Evolutionary conservation across 2,113 vertebrate species (phyloP).

Genomic region (Panthera leo): DNA sequence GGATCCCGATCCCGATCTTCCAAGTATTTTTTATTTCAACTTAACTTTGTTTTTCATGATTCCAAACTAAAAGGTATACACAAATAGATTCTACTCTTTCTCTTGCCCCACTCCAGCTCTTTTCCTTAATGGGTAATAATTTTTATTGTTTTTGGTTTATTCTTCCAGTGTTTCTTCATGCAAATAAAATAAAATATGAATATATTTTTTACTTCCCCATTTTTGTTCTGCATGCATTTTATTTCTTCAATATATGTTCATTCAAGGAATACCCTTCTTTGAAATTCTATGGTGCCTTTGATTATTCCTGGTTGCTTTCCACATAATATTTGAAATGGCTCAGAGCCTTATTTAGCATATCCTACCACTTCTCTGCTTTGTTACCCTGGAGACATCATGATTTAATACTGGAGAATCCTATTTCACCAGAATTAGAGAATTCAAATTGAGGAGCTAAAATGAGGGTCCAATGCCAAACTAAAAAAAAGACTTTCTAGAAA

Average conservation of each 20-base stretch:
- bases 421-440: conserved; percentile 29
- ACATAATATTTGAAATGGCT: conserved; percentile 35
- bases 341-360: conserved; percentile 25
- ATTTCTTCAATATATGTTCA: conserved; percentile 16
- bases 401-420: conserved; percentile 37
- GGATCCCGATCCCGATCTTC: neutral
- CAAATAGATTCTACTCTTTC: neutral
- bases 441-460: conserved; percentile 37
- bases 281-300: conserved; percentile 2
- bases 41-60: conserved; percentile 34
- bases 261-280: conserved; percentile 18
- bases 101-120: neutral
- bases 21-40: neutral
- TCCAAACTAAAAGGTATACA: neutral
- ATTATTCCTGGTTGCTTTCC: conserved; percentile 41
- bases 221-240: conserved; percentile 29
- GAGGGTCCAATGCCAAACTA: neutral
- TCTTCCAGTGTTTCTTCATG: conserved; percentile 15
- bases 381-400: conserved; percentile 58
- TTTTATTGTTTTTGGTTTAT: neutral
- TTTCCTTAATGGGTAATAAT: neutral
- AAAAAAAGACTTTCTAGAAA: neutral
- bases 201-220: neutral
- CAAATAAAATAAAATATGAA: conserved; percentile 2
- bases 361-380: conserved; percentile 40